Conservation (phyloP, 2,888 invertebrate species). For the Flabesymbios commensalis region DNA sequence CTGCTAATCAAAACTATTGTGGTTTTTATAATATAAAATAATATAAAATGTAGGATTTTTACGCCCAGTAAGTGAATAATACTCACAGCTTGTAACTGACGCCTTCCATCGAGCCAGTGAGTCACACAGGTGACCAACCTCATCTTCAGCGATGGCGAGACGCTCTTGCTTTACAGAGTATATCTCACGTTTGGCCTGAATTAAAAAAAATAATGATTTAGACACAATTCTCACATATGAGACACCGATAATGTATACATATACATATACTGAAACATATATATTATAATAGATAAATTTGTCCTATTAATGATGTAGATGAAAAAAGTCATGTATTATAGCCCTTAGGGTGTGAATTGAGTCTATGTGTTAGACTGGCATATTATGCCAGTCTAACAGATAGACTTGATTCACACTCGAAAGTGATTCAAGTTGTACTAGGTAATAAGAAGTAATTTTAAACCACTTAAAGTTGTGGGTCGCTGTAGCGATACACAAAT, state of each 20-base stretch:
- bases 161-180: slow-evolving; percentile 94
- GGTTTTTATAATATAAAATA: not conserved
- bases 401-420: too few relatives aligned
- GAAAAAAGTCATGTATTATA: too few relatives aligned
- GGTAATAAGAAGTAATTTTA: too few relatives aligned
- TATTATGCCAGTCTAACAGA: too few relatives aligned
- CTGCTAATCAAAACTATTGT: too few relatives aligned
- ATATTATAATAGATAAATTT: not conserved
- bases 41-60: slow-evolving; percentile 2
- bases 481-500: too few relatives aligned
- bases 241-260: not conserved
- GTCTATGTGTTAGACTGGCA: too few relatives aligned
- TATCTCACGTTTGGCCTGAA: slow-evolving; percentile 93
- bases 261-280: not conserved
- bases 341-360: too few relatives aligned
- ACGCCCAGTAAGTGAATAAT: not conserved
- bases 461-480: too few relatives aligned
- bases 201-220: slow-evolving; percentile 28
- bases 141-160: slow-evolving; percentile 89
- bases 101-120: slow-evolving; percentile 72
- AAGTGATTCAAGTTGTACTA: too few relatives aligned
- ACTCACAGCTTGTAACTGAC: slow-evolving; percentile 88
- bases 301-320: too few relatives aligned
- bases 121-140: slow-evolving; percentile 90
- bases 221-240: not conserved